A percentile compares a stretch with the other conserved stretches of the same genome.
phyloP scores from a whole-genome alignment of 2,113 vertebrate genomes.

The Tympanuchus pallidicinctus region DNA sequence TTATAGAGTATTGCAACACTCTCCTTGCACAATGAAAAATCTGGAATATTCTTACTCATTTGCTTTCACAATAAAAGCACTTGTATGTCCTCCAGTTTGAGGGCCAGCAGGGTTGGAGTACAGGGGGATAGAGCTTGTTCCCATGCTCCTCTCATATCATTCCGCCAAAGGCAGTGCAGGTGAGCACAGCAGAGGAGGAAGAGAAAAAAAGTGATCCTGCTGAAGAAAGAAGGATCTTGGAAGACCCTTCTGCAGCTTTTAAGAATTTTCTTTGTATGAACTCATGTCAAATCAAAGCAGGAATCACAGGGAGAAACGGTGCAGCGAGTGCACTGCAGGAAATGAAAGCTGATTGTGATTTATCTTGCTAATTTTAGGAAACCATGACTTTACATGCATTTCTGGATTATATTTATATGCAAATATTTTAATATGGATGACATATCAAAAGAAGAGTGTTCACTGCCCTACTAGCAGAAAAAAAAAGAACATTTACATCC shows the following conservation, averaged over 20 bases:
- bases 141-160: neutral
- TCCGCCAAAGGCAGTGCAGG: neutral
- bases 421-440: constrained; percentile 35
- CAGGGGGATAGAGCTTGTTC: neutral
- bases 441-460: neutral
- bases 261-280: neutral
- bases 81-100: neutral
- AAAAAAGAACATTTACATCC: neutral
- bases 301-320: neutral
- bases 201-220: neutral
- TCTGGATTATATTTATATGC: constrained; percentile 25
- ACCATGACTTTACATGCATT: neutral
- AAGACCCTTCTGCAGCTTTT: neutral
- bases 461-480: neutral
- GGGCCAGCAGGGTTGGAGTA: neutral
- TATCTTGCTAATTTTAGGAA: constrained; percentile 21
- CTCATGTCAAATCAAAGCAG: neutral
- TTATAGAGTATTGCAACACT: neutral
- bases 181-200: neutral
- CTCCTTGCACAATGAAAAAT: neutral
- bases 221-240: neutral
- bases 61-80: neutral
- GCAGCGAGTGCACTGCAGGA: neutral
- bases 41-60: neutral
- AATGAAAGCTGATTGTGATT: constrained; percentile 14